These are phyloP conservation scores for Oscheius sp. DNA, from an alignment of 2,888 invertebrate genomes.

Conservation along the genomic window DNA sequence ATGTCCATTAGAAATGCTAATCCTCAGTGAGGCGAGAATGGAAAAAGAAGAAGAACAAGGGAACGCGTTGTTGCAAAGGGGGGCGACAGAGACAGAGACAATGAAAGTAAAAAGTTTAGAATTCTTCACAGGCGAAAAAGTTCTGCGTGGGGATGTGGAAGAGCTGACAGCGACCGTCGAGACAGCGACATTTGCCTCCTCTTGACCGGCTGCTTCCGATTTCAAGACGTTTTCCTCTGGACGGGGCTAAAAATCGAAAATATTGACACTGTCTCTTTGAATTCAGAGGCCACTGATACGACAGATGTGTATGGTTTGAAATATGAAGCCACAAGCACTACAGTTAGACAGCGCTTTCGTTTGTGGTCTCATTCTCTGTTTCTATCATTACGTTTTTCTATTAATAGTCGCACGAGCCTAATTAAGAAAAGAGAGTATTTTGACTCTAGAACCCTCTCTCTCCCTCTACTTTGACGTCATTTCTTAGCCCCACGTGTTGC, in stretches of 20 bases:
- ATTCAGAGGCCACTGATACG: too few species aligned
- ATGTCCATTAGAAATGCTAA: conserved; percentile 20
- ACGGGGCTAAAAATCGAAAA: conserved; percentile 18
- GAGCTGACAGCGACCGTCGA: conserved; percentile 46
- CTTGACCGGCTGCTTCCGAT: conserved; percentile 29
- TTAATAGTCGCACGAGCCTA: too few species aligned
- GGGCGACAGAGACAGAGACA: neutral
- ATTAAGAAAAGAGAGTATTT: too few species aligned
- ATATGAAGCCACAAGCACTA: too few species aligned
- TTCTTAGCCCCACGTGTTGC: too few species aligned
- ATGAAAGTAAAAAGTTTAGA: conserved; percentile 26
- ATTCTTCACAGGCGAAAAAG: conserved; percentile 52
- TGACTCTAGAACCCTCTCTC: too few species aligned
- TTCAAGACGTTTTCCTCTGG: conserved; percentile 34
- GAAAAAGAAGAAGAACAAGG: conserved; percentile 17
- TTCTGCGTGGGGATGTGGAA: conserved; percentile 43
- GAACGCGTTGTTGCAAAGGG: conserved; percentile 1
- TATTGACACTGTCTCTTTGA: too few species aligned
- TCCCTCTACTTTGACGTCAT: too few species aligned
- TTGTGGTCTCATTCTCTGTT: too few species aligned
- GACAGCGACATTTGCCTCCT: conserved; percentile 44
- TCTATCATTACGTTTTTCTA: too few species aligned
- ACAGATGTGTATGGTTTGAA: too few species aligned
- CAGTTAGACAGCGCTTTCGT: neutral
- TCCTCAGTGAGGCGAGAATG: conserved; percentile 4